Evolutionary conservation across 2,797 vertebrate species (phyloP).

Genomic region (Acipenser ruthenus): DNA sequence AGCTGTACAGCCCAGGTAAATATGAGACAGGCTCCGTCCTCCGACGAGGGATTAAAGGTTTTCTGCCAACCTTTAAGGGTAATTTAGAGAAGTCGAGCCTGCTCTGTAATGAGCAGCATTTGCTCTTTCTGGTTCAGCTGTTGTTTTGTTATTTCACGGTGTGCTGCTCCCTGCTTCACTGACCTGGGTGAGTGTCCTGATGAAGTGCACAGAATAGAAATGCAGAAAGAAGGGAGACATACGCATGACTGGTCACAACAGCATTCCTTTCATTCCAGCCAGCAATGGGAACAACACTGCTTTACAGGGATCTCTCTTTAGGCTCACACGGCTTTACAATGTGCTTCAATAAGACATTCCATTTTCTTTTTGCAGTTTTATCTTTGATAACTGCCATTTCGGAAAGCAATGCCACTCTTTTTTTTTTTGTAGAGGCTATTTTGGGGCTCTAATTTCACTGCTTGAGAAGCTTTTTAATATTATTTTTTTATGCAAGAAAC

Average conservation of each 20-base stretch:
- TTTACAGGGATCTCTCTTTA: constrained; percentile 10
- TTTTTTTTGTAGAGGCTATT: constrained; percentile 14
- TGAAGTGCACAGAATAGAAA: constrained; percentile 24
- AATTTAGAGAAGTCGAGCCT: constrained; percentile 47
- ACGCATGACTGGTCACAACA: constrained; percentile 63
- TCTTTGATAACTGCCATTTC: constrained; percentile 33
- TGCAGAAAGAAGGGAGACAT: constrained; percentile 19
- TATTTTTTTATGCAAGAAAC: no score
- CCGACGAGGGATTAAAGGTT: constrained; percentile 13
- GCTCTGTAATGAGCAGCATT: constrained; percentile 67
- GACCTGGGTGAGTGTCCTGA: constrained; percentile 49
- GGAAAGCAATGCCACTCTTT: constrained; percentile 16
- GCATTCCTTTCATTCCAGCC: constrained; percentile 68
- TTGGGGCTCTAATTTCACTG: constrained; percentile 22
- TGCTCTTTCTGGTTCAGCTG: constrained; percentile 69
- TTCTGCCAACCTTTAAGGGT: constrained; percentile 16
- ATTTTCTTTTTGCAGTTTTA: constrained; percentile 6
- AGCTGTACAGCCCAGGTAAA: constrained; percentile 8
- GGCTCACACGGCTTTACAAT: constrained; percentile 26
- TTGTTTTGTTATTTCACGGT: constrained; percentile 67
- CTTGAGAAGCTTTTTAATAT: not conserved
- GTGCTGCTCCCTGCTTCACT: constrained; percentile 56
- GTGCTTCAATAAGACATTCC: constrained; percentile 24
- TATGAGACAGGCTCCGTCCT: constrained; percentile 3
- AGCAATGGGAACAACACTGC: constrained; percentile 36